These are phyloP conservation scores for Aratinga solstitialis DNA, from an alignment of 2,797 vertebrate species.

Conservation along the genomic window DNA sequence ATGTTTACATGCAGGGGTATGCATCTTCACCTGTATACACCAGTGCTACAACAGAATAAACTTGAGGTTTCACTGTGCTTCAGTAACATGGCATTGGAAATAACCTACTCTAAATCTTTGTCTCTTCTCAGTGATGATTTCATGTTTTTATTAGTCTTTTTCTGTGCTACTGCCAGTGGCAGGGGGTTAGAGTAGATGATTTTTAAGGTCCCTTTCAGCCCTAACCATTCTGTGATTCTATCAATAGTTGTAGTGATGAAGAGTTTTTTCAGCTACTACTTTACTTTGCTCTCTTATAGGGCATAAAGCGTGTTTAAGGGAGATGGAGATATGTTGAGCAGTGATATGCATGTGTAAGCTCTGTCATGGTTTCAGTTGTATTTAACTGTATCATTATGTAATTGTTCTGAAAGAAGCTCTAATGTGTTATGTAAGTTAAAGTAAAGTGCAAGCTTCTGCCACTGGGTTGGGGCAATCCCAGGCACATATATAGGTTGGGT, in stretches of 20 bases:
- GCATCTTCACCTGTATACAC: rapidly evolving
- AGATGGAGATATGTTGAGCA: not conserved
- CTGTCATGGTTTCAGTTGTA: not conserved
- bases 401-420: not conserved
- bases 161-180: not conserved
- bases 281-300: not conserved
- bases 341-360: not conserved
- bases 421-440: not conserved
- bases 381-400: not conserved
- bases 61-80: not conserved
- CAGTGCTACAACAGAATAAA: not conserved
- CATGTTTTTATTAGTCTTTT: not conserved
- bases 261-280: not conserved
- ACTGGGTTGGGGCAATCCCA: not conserved
- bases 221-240: not conserved
- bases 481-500: not conserved
- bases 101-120: not conserved
- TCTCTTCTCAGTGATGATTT: not conserved
- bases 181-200: not conserved
- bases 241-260: not conserved
- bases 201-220: not conserved
- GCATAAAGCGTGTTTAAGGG: not conserved
- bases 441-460: not conserved
- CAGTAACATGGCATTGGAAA: not conserved
- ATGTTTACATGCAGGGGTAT: not conserved